Evolutionary conservation across 2,888 invertebrate species (phyloP).

Genomic region (Pristionchus fissidentatus): DNA sequence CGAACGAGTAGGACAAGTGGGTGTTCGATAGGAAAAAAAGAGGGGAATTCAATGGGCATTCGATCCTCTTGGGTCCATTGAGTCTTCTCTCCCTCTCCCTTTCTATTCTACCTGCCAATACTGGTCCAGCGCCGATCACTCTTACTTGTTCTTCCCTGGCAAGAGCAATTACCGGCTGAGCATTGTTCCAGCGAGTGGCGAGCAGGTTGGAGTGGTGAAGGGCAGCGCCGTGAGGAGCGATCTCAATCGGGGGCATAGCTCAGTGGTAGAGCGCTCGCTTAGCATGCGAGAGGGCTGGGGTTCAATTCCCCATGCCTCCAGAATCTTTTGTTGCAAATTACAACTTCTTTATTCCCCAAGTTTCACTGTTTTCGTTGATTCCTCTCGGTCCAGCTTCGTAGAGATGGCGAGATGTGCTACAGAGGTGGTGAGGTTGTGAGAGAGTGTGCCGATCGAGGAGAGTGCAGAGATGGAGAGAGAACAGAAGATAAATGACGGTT

Average conservation of each 20-base stretch:
- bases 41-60: not conserved
- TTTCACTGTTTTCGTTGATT: not conserved
- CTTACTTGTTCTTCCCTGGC: not conserved
- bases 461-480: constrained; percentile 27
- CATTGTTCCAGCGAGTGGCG: not conserved
- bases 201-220: constrained; percentile 7
- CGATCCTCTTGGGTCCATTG: constrained; percentile 9
- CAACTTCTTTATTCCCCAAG: not conserved
- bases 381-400: not conserved
- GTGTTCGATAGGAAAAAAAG: constrained; percentile 35
- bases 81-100: not conserved
- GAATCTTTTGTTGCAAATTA: not conserved
- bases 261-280: constrained; percentile 47
- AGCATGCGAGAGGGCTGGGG: constrained; percentile 44
- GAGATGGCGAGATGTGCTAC: constrained; percentile 5
- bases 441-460: constrained; percentile 12
- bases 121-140: constrained; percentile 18
- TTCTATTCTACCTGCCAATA: too few species aligned
- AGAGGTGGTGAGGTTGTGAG: not conserved
- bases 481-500: constrained; percentile 24
- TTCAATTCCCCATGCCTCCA: constrained; percentile 44
- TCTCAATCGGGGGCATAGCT: constrained; percentile 25
- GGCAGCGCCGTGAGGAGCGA: not conserved
- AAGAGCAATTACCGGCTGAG: not conserved
- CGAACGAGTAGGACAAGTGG: too few species aligned